Percentiles rank a stretch among this genome's conserved stretches.
These are phyloP conservation scores for Amblyteles armatorius DNA, from an alignment of 2,888 invertebrate genomes.

Conservation along the genomic window DNA sequence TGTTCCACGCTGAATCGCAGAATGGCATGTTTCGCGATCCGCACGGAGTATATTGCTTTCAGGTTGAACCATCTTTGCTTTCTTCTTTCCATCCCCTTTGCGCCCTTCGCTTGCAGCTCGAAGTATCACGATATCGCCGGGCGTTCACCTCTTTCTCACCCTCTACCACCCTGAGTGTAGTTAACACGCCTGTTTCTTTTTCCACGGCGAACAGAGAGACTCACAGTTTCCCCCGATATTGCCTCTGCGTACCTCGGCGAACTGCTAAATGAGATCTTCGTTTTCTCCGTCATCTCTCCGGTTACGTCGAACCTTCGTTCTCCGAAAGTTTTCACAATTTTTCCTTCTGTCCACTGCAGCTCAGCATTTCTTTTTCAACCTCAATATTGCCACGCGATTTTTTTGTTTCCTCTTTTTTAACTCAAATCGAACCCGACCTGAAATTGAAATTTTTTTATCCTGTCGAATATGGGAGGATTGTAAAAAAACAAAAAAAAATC, in stretches of 20 bases:
- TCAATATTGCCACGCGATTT: neutral
- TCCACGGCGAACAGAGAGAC: slow-evolving; percentile 4
- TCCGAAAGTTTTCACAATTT: slow-evolving; percentile 3
- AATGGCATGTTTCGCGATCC: slow-evolving; percentile 14
- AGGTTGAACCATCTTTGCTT: slow-evolving; percentile 5
- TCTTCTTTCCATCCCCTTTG: neutral
- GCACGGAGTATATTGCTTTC: slow-evolving; percentile 19
- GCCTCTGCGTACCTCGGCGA: slow-evolving; percentile 2
- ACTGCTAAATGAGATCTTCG: slow-evolving; percentile 6
- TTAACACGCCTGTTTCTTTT: slow-evolving; percentile 24
- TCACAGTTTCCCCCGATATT: slow-evolving; percentile 31
- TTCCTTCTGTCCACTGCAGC: neutral
- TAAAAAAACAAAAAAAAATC: too few species aligned
- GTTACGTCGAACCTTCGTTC: slow-evolving; percentile 20
- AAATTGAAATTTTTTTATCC: too few species aligned
- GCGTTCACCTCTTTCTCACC: slow-evolving; percentile 48
- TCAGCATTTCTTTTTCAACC: slow-evolving; percentile 2
- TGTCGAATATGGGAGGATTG: too few species aligned
- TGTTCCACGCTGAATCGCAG: neutral
- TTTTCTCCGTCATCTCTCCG: slow-evolving; percentile 15
- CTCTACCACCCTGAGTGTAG: neutral
- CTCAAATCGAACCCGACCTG: too few species aligned
- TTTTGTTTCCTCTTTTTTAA: too few species aligned
- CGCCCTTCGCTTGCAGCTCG: neutral
- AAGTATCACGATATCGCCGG: slow-evolving; percentile 56